phyloP scores from a whole-genome alignment of 2,113 vertebrate species.

The Solea senegalensis region DNA sequence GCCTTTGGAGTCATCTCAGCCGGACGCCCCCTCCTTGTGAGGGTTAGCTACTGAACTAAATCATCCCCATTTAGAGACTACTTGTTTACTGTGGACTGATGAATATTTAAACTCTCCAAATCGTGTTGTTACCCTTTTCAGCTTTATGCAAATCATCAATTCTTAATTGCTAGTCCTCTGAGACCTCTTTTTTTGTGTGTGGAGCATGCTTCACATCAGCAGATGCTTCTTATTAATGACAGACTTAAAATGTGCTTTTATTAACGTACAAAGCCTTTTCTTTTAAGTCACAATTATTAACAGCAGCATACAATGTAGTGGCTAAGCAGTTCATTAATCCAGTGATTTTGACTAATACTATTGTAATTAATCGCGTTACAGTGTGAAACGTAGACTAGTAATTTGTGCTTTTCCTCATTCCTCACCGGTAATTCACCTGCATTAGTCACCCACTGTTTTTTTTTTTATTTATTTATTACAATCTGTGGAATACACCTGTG shows the following conservation, averaged over 20 bases:
- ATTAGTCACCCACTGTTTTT: too few species aligned
- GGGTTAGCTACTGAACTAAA: background rate
- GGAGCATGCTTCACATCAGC: background rate
- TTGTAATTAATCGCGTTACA: too few species aligned
- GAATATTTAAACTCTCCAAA: constrained; percentile 1
- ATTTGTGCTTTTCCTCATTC: too few species aligned
- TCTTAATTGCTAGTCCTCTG: background rate
- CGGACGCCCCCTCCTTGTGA: background rate
- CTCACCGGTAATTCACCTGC: too few species aligned
- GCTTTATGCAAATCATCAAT: background rate
- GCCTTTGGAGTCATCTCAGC: background rate
- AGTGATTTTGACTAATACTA: too few species aligned
- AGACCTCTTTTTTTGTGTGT: background rate
- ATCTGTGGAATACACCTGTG: too few species aligned
- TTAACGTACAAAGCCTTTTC: too few species aligned
- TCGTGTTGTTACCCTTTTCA: background rate
- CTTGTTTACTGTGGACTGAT: background rate
- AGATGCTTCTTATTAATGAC: background rate
- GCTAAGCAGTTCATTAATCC: too few species aligned
- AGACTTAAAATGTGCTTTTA: background rate
- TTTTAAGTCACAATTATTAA: too few species aligned
- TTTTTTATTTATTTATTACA: too few species aligned
- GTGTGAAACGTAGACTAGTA: too few species aligned
- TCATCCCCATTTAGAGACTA: background rate
- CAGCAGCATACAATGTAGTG: too few species aligned